These are phyloP conservation scores for Apomyelois bistriatella DNA, from an alignment of 2,888 invertebrate species.

Conservation along the genomic window DNA sequence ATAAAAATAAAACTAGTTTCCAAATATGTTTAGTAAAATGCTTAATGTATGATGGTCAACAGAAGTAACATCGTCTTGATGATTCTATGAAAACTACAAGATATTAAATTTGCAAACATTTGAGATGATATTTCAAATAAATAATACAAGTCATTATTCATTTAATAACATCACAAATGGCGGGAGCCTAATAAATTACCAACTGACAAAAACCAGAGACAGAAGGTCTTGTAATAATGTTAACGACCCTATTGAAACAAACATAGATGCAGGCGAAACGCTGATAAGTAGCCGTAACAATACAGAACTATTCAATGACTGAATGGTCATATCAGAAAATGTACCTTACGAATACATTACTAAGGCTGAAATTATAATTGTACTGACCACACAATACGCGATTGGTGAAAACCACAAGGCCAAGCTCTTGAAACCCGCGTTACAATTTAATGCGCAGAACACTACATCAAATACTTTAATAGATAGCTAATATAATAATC, in stretches of 20 bases:
- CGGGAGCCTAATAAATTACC: conserved; percentile 22
- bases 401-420: conserved; percentile 37
- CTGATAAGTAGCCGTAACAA: conserved; percentile 4
- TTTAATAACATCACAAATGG: too few relatives aligned
- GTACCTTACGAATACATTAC: neutral
- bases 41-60: too few relatives aligned
- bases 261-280: conserved; percentile 8
- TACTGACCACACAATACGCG: neutral
- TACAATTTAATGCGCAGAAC: conserved; percentile 27
- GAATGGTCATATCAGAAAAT: neutral
- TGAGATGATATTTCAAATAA: too few relatives aligned
- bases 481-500: neutral
- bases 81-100: too few relatives aligned
- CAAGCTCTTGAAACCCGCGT: conserved; percentile 38
- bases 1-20: too few relatives aligned
- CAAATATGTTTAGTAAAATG: too few relatives aligned
- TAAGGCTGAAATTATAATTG: neutral
- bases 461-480: neutral
- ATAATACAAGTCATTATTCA: too few relatives aligned
- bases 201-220: conserved; percentile 20
- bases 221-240: conserved; percentile 6
- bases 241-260: conserved; percentile 9
- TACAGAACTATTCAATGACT: neutral
- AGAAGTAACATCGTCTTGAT: too few relatives aligned
- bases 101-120: too few relatives aligned